These are phyloP conservation scores for Acyrthosiphon pisum DNA, from an alignment of 1,140 invertebrate species.

Conservation along the genomic window DNA sequence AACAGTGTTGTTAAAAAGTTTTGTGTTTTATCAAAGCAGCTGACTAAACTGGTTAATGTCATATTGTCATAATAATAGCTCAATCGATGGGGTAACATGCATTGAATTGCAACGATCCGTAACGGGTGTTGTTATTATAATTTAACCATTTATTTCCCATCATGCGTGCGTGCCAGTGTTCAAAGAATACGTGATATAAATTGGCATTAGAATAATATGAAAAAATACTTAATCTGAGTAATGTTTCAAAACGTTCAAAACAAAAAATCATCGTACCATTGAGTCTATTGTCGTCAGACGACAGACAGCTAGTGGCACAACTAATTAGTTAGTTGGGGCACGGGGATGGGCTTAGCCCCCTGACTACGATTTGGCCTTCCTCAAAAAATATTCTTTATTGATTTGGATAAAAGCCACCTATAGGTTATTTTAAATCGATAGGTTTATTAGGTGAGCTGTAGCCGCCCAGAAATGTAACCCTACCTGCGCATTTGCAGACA, in stretches of 20 bases:
- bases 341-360: too few species aligned
- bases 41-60: conserved; percentile 32
- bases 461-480: too few species aligned
- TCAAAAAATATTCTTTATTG: too few species aligned
- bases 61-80: conserved; percentile 7
- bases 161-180: not conserved
- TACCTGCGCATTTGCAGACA: not conserved
- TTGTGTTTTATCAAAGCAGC: not conserved
- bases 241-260: not conserved
- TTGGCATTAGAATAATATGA: not conserved
- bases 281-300: not conserved
- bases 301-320: too few species aligned
- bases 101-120: conserved; percentile 40
- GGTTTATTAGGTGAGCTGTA: too few species aligned
- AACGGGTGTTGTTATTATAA: conserved; percentile 37
- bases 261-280: not conserved
- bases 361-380: too few species aligned
- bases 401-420: too few species aligned
- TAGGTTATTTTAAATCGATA: too few species aligned
- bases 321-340: too few species aligned
- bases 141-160: conserved; percentile 6
- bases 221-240: not conserved
- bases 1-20: conserved; percentile 11
- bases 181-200: not conserved
- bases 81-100: conserved; percentile 44